phyloP scores from a whole-genome alignment of 2,113 vertebrate genomes.

The Lophotis ruficrista region DNA sequence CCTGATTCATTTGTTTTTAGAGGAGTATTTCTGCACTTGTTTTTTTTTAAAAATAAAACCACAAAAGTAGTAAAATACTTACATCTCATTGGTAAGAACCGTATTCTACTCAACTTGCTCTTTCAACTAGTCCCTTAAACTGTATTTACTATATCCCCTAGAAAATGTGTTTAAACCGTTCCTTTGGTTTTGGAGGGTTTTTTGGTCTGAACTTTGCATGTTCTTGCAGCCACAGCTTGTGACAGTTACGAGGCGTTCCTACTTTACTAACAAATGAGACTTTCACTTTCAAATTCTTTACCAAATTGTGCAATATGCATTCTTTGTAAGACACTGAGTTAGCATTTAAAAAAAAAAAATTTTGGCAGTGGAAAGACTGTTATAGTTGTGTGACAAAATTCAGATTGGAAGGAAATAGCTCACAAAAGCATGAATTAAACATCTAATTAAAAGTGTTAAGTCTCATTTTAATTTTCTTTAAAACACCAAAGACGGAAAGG shows the following conservation, averaged over 20 bases:
- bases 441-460: constrained; percentile 71
- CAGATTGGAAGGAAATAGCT: constrained; percentile 59
- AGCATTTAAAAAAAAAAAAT: background rate
- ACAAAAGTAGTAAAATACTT: background rate
- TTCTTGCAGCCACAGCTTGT: constrained; percentile 14
- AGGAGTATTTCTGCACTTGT: background rate
- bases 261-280: constrained; percentile 17
- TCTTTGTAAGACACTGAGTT: constrained; percentile 51
- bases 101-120: background rate
- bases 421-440: constrained; percentile 70
- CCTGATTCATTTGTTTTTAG: background rate
- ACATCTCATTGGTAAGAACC: background rate
- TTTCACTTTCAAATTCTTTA: constrained; percentile 62
- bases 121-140: background rate
- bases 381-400: constrained; percentile 63
- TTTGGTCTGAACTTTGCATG: background rate
- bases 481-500: constrained; percentile 43
- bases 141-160: background rate
- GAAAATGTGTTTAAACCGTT: background rate
- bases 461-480: constrained; percentile 59
- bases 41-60: background rate
- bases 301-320: constrained; percentile 19
- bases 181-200: background rate
- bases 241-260: constrained; percentile 21
- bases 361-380: constrained; percentile 24